A percentile compares a stretch with the other conserved stretches of the same genome.
phyloP scores from a whole-genome alignment of 2,113 vertebrate genomes.

The Sinocyclocheilus anophthalmus region DNA sequence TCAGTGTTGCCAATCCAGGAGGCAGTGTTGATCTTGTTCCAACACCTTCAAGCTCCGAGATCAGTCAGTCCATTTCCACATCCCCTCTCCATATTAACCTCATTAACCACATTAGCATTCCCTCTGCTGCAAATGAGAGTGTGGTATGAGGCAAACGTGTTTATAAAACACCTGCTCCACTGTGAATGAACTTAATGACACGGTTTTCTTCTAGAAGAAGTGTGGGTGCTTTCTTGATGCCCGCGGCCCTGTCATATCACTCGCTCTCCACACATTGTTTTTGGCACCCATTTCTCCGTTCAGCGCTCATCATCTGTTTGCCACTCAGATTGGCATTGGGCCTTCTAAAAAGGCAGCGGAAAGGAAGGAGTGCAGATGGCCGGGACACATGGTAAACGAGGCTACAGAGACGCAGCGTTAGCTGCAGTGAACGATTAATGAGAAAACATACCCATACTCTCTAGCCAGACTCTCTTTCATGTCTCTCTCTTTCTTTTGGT shows the following conservation, averaged over 20 bases:
- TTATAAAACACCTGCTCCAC: constrained; percentile 32
- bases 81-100: neutral
- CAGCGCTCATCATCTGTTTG: constrained; percentile 49
- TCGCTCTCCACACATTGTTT: constrained; percentile 45
- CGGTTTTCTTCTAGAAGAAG: constrained; percentile 33
- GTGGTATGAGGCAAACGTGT: constrained; percentile 3
- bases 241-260: constrained; percentile 17
- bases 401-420: constrained; percentile 44
- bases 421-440: constrained; percentile 48
- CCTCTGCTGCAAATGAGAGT: neutral
- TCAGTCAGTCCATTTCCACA: neutral
- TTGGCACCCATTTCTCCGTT: constrained; percentile 34
- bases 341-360: constrained; percentile 43
- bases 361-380: constrained; percentile 53
- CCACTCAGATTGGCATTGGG: constrained; percentile 38
- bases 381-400: constrained; percentile 54
- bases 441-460: constrained; percentile 41
- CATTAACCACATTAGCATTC: constrained; percentile 33
- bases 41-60: neutral
- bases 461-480: constrained; percentile 53
- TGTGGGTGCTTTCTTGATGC: constrained; percentile 40
- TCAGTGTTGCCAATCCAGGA: neutral
- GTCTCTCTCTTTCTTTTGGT: constrained; percentile 6
- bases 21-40: neutral
- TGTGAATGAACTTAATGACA: constrained; percentile 34